Conservation (phyloP, 2,113 vertebrate species). For the Pseudorasbora parva region DNA sequence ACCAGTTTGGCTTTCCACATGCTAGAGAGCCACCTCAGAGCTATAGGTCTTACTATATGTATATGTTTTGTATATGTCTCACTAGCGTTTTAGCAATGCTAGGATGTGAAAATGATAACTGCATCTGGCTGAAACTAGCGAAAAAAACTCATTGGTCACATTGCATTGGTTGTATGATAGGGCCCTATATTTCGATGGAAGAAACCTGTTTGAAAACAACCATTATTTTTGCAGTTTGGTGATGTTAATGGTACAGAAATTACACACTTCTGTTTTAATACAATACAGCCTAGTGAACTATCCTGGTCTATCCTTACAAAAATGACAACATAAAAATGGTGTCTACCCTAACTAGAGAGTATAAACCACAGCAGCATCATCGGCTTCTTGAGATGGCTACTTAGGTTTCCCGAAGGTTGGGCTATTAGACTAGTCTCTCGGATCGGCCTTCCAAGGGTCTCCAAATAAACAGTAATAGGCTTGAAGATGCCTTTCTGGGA, state of each 20-base stretch:
- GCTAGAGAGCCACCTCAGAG: too few relatives aligned
- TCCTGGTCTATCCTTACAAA: background rate
- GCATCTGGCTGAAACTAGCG: too few relatives aligned
- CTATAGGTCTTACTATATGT: too few relatives aligned
- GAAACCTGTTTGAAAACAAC: background rate
- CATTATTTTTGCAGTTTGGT: background rate
- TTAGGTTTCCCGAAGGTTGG: slow-evolving; percentile 4
- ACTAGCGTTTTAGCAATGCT: too few relatives aligned
- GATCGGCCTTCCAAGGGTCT: slow-evolving; percentile 33
- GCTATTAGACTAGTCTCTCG: slow-evolving; percentile 35
- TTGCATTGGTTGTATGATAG: too few relatives aligned
- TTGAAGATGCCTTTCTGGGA: slow-evolving; percentile 59
- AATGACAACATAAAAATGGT: background rate
- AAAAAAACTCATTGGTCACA: too few relatives aligned
- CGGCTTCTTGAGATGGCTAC: background rate
- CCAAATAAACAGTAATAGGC: slow-evolving; percentile 67
- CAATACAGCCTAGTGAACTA: background rate
- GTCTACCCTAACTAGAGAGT: background rate
- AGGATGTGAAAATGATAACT: too few relatives aligned
- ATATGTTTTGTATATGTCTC: too few relatives aligned
- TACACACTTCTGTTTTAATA: background rate
- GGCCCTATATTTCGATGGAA: background rate
- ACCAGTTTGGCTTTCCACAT: too few relatives aligned
- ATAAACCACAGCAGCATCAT: background rate
- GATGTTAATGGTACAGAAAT: background rate